phyloP scores from a whole-genome alignment of 2,888 invertebrate species.

The Apotomis betuletana region DNA sequence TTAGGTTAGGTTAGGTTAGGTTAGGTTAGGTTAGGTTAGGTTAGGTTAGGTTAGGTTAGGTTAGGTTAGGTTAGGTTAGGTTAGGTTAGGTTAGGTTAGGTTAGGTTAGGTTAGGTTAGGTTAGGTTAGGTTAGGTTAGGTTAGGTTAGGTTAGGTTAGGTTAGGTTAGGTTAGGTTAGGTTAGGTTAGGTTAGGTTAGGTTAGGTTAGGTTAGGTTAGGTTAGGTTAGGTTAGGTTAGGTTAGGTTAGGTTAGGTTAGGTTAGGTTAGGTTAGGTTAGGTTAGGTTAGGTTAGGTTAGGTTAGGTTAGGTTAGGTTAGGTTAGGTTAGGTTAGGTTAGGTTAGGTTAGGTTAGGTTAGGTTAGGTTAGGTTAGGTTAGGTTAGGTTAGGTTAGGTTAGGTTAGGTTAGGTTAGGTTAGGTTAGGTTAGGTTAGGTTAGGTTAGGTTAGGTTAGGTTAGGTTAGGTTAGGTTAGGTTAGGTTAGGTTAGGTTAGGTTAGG shows the following conservation, averaged over 20 bases:
- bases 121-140: slow-evolving; percentile 19
- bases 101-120: slow-evolving; percentile 19
- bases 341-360: no score
- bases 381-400: no score
- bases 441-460: no score
- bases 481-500: slow-evolving; percentile 14
- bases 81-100: slow-evolving; percentile 19
- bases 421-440: no score
- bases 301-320: slow-evolving; percentile 15
- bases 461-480: no score
- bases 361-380: no score
- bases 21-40: slow-evolving; percentile 8
- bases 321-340: no score
- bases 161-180: slow-evolving; percentile 20
- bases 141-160: slow-evolving; percentile 20
- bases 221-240: slow-evolving; percentile 47
- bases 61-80: slow-evolving; percentile 19
- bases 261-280: slow-evolving; percentile 33
- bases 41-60: slow-evolving; percentile 7
- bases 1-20: slow-evolving; percentile 8
- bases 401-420: no score
- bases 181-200: slow-evolving; percentile 28
- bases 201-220: slow-evolving; percentile 41
- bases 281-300: slow-evolving; percentile 38
- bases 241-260: slow-evolving; percentile 32